Evolutionary conservation across 2,113 vertebrate genomes (phyloP), one percentile per base, ranked within the genome.

Genomic region (Pica pica): DNA sequence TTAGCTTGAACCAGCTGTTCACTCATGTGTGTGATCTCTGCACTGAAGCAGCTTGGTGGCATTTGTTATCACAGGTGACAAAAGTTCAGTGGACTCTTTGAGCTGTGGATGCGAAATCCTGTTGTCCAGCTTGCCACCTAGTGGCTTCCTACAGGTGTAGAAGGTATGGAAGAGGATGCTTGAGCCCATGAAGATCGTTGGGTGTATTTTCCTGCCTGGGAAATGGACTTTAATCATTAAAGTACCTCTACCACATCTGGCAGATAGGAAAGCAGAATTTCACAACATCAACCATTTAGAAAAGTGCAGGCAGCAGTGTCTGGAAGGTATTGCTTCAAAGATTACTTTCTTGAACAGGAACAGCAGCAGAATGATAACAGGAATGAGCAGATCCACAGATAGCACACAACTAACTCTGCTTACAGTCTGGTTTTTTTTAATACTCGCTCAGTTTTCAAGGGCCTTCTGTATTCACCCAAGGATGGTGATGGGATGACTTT

Each of bases 61-160:
- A 41, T 52, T 82, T 61, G n/a, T 88, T 78, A 30, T 19, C 42
- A 30, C 60, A 87, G 76, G 46, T 65, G 46, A n/a, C 61, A 60
- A 49, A 78, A 65, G 61, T 55, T 74, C 55, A 52, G 47, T 1
- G 47, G 28, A 9, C n/a, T 74, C 55, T 12, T 12, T 7, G 22
- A 11, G 39, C 53, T 16, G 30, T 6, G 5, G 31, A 35, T 37
- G 46, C 0, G 0, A 53, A 55, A 87, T 83, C 70, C 1, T 5
- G 61, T 20, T 89, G 91, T 59, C 42, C 87, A 80, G 91, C 42
- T 93, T 91, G 96, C 91, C 94, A 95, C 70, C 95, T 96, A 93
- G 81, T 67, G 96, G 95, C 27, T 80, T 65, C 55, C 55, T 65
- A 22, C 55, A 33, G 42, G 13, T 35, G 67, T 4, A 47, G 60